Conservation (phyloP, 2,797 vertebrate species). For the Takifugu rubripes region DNA sequence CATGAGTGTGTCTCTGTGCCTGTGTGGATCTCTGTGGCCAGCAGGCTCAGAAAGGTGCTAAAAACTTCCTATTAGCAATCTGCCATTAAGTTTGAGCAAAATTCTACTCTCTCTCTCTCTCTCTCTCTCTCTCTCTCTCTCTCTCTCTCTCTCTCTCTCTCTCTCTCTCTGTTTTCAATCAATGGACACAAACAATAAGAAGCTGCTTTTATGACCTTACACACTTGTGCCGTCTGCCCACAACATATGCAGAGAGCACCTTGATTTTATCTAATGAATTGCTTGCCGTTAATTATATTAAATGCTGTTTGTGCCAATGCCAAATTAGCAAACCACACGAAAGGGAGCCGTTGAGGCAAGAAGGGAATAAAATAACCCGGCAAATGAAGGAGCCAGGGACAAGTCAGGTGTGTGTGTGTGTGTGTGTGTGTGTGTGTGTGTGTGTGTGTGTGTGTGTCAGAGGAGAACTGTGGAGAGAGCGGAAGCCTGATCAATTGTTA, state of each 20-base stretch:
- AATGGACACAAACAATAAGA: too few species aligned
- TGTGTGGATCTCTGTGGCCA: too few species aligned
- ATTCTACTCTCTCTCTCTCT: too few species aligned
- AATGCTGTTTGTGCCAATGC: constrained; percentile 80
- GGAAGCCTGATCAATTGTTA: constrained; percentile 89
- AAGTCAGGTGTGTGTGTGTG: constrained; percentile 9
- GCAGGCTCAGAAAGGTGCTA: too few species aligned
- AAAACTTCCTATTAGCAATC: too few species aligned
- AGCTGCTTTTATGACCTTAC: too few species aligned
- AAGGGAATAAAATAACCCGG: neutral
- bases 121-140: too few species aligned
- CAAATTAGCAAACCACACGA: constrained; percentile 60
- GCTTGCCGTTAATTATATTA: constrained; percentile 80
- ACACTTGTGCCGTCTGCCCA: neutral
- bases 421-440: neutral
- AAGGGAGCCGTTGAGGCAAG: constrained; percentile 9
- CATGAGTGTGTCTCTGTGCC: too few species aligned
- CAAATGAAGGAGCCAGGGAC: constrained; percentile 3
- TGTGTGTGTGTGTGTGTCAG: constrained; percentile 16
- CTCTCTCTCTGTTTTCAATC: neutral
- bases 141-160: too few species aligned
- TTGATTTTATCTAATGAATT: constrained; percentile 58
- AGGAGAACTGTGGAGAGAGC: constrained; percentile 34
- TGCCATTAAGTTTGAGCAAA: too few species aligned
- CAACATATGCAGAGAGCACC: constrained; percentile 2